Base-by-base conservation (phyloP, 2,797 vertebrate genomes). In the Pelodytes ibericus region DNA sequence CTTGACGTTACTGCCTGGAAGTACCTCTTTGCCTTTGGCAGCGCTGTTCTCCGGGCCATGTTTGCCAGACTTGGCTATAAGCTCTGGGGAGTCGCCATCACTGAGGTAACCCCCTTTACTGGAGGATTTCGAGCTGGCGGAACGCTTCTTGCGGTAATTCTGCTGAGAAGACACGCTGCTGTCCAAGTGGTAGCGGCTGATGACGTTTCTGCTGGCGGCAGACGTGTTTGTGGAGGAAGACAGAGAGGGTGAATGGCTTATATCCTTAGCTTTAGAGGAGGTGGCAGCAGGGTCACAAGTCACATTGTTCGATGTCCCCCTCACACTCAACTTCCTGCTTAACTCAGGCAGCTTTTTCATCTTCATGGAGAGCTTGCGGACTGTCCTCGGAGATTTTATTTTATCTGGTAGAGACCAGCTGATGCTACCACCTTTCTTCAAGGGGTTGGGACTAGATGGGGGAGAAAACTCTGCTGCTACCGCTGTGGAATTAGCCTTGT, bases 331-430 rank as follows among this genome's bases (percentile, higher is more conserved):
- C 80, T 98, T 99, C 41, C 97, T 91, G 81, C 98, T 98, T 9
- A 99, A 93, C 81, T 99, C 97, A 2, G 97, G 97, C 60, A 99
- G 92, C 82, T 93, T 98, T 87, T 96, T 99, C 96, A 99, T 99
- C 87, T 95, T 98, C 94, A 98, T 98, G 51, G 97, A 99, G 83
- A 99, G 95, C 83, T 99, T 99, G 79, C 98, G 92, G 71, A 99
- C 96, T 0, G 96, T 99, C 81, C 95, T 91, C 0, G 98, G 98
- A 75, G 98, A 99, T 86, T 98, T 98, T 82, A 99, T 98, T 92
- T 94, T 98, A 82, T 99, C 98, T 0, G 96, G 97, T 65, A 99
- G 95, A 80, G 96, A 95, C 98, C 98, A 99, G 87, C 94, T 98
- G 85, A 98, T 94, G 33, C 96, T 93, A 80, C 93, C 91, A 0